phyloP scores from a whole-genome alignment of 1,140 invertebrate species.

The Penaeus japonicus region DNA sequence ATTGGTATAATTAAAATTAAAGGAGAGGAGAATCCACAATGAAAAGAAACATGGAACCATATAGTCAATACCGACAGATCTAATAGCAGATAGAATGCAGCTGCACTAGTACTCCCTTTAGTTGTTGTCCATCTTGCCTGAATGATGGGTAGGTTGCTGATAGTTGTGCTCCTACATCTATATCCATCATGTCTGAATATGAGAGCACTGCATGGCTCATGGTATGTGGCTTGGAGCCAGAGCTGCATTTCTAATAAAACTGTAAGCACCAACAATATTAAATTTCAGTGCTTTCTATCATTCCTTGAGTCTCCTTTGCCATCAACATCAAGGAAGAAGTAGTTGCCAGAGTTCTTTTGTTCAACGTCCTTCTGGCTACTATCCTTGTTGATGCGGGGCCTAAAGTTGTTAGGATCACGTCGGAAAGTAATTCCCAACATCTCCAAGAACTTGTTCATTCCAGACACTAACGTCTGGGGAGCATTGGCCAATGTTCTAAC shows the following conservation, averaged over 20 bases:
- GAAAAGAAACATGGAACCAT: too few relatives aligned
- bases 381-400: conserved; percentile 97
- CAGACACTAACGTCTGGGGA: conserved; percentile 92
- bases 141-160: too few relatives aligned
- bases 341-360: conserved; percentile 96
- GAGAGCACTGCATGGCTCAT: conserved; percentile 48
- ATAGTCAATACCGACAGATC: too few relatives aligned
- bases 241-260: conserved; percentile 37
- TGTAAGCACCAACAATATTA: conserved; percentile 3
- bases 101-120: too few relatives aligned
- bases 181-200: neutral
- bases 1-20: too few relatives aligned
- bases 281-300: conserved; percentile 45
- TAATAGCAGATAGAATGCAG: too few relatives aligned
- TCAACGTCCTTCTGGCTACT: conserved; percentile 84
- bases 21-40: too few relatives aligned
- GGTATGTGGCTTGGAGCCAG: conserved; percentile 41
- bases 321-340: conserved; percentile 90
- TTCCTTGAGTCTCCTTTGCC: conserved; percentile 40
- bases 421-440: conserved; percentile 98
- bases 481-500: conserved; percentile 86
- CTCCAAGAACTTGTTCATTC: conserved; percentile 98
- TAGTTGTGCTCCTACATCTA: neutral
- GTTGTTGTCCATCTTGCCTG: too few relatives aligned
- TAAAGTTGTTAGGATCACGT: conserved; percentile 97